phyloP scores from a whole-genome alignment of 2,797 vertebrate genomes.

The Acanthis flammea region DNA sequence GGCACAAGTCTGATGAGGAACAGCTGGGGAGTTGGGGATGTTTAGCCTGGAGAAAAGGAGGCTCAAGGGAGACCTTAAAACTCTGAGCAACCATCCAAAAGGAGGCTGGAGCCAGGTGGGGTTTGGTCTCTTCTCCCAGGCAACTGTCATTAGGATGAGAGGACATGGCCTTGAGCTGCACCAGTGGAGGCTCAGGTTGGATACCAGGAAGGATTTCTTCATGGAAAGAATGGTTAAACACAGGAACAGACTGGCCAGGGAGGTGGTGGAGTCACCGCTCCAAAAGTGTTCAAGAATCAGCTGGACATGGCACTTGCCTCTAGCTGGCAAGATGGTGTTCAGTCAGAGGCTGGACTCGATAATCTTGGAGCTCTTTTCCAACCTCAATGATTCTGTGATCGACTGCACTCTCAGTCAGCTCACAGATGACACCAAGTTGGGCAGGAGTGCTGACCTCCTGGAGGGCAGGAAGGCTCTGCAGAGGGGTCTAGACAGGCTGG shows the following conservation, averaged over 20 bases:
- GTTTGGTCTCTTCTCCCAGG: background rate
- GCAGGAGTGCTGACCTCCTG: background rate
- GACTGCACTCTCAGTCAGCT: background rate
- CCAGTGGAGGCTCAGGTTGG: background rate
- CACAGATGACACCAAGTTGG: fast-evolving
- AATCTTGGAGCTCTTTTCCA: background rate
- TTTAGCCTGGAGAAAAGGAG: background rate
- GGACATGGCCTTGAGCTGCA: fast-evolving
- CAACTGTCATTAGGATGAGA: fast-evolving
- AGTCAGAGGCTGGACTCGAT: fast-evolving
- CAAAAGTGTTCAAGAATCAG: background rate
- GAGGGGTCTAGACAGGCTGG: background rate
- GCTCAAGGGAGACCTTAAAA: too few species aligned
- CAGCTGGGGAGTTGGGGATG: background rate
- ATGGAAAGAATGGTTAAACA: background rate
- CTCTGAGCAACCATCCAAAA: background rate
- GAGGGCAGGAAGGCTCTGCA: background rate
- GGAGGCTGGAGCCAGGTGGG: background rate
- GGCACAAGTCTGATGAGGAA: background rate
- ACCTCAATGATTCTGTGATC: background rate
- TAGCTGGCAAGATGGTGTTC: background rate
- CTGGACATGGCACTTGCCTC: background rate
- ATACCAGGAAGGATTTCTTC: background rate
- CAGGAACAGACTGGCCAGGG: background rate
- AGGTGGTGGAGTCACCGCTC: background rate